Percentiles rank a stretch among this genome's conserved stretches.
Evolutionary conservation across 1,140 invertebrate genomes (phyloP).

Genomic region (Polypedilum pembai): DNA sequence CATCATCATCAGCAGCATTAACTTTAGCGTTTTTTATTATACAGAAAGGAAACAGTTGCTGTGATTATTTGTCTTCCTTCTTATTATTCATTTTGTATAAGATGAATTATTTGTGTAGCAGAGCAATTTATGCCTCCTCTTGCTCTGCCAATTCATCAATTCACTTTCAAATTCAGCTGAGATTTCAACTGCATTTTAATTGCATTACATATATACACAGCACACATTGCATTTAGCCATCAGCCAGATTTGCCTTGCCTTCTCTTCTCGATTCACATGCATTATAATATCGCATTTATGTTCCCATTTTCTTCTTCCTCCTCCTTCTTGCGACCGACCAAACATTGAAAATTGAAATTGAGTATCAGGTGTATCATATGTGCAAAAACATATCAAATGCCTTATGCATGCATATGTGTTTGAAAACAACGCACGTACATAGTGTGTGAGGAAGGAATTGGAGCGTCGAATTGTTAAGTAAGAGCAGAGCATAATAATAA

Average conservation of each 20-base stretch:
- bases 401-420: neutral
- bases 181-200: slow-evolving; percentile 5
- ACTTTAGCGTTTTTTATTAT: neutral
- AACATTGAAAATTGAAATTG: neutral
- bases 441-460: neutral
- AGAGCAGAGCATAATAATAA: neutral
- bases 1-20: neutral
- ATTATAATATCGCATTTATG: too few relatives aligned
- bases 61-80: slow-evolving; percentile 10
- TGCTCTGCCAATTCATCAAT: slow-evolving; percentile 10
- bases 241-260: too few relatives aligned
- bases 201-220: neutral
- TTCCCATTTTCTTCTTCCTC: neutral
- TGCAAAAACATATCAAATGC: neutral
- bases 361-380: slow-evolving; percentile 16
- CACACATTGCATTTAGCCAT: too few relatives aligned
- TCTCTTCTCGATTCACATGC: neutral
- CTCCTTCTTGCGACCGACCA: neutral
- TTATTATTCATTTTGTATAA: neutral
- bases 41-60: slow-evolving; percentile 20
- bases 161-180: slow-evolving; percentile 17
- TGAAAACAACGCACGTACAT: neutral
- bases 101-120: neutral
- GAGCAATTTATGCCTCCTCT: neutral
- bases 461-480: slow-evolving; percentile 3